A percentile compares a stretch with the other conserved stretches of the same genome.
These are phyloP conservation scores for Hemibagrus wyckioides DNA, from an alignment of 2,113 vertebrate species.

Conservation along the genomic window DNA sequence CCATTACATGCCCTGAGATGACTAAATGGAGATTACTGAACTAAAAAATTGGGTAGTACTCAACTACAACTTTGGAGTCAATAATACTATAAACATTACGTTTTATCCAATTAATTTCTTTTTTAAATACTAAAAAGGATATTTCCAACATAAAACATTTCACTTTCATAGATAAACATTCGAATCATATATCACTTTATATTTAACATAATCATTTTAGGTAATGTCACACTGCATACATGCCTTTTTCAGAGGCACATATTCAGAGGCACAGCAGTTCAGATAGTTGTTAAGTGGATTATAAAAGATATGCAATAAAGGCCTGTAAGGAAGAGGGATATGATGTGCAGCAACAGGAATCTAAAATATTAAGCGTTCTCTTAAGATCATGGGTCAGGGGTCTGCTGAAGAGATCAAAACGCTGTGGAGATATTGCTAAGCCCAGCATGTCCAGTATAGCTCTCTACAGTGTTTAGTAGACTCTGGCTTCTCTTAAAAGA, in stretches of 20 bases:
- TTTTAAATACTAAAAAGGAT: neutral
- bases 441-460: slow-evolving; percentile 13
- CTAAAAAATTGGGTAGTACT: neutral
- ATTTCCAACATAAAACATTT: neutral
- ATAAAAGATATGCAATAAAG: neutral
- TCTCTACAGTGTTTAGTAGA: neutral
- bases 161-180: neutral
- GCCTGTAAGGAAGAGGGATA: neutral
- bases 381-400: neutral
- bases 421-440: neutral
- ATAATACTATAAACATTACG: neutral
- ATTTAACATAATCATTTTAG: neutral
- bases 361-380: neutral
- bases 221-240: neutral
- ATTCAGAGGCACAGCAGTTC: neutral
- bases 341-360: neutral
- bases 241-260: no score
- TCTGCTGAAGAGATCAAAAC: slow-evolving; percentile 23
- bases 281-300: neutral
- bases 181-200: neutral
- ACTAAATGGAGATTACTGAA: slow-evolving; percentile 25
- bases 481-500: neutral
- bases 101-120: no score
- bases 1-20: slow-evolving; percentile 22
- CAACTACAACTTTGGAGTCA: neutral